A percentile compares a stretch with the other conserved stretches of the same genome.
Evolutionary conservation across 2,113 vertebrate genomes (phyloP).

Genomic region (Alethe diademata): DNA sequence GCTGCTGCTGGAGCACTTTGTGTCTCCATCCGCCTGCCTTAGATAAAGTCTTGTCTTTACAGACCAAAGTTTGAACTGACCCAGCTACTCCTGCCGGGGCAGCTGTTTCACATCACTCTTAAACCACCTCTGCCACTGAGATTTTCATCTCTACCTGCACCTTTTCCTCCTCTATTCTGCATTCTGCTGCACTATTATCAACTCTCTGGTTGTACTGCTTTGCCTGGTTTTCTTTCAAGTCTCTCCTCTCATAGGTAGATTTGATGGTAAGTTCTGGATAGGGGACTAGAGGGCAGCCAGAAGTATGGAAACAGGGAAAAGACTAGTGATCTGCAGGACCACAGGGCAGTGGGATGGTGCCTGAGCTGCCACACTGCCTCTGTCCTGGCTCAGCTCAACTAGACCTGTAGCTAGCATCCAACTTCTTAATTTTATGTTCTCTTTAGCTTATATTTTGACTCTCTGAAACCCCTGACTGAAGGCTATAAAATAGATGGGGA

Average conservation of each 20-base stretch:
- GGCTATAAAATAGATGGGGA: not conserved
- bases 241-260: not conserved
- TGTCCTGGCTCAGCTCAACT: not conserved
- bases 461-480: not conserved
- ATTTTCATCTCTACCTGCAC: not conserved
- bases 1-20: not conserved
- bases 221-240: not conserved
- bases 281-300: not conserved
- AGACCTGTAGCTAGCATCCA: not conserved
- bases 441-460: not conserved
- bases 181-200: not conserved
- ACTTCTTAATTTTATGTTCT: not conserved
- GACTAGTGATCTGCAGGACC: not conserved
- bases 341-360: not conserved
- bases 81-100: not conserved
- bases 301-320: not conserved
- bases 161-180: not conserved
- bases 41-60: not conserved
- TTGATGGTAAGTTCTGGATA: not conserved
- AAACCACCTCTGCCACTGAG: not conserved
- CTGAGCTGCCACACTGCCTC: not conserved
- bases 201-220: not conserved
- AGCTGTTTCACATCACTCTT: not conserved
- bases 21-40: accelerated
- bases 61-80: not conserved